Evolutionary conservation across 2,888 invertebrate species (phyloP).

Genomic region (Sphecodes monilicornis): DNA sequence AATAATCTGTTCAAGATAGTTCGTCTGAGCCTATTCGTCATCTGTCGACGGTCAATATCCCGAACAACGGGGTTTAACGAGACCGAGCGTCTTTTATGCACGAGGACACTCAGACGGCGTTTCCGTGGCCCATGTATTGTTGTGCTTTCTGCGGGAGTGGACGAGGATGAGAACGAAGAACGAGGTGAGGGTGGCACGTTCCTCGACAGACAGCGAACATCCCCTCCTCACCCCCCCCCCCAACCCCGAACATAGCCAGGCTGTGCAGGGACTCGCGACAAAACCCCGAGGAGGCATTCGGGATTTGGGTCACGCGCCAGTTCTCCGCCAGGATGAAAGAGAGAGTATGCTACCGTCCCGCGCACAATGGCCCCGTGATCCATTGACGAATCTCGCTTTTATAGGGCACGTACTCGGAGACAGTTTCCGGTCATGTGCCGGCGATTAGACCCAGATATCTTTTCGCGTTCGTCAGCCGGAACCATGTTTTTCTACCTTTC

Average conservation of each 20-base stretch:
- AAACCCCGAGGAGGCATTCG: slow-evolving; percentile 57
- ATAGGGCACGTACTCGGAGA: not conserved
- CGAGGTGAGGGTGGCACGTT: slow-evolving; percentile 19
- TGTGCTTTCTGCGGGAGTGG: slow-evolving; percentile 34
- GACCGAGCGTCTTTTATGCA: slow-evolving; percentile 48
- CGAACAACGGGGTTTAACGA: slow-evolving; percentile 61
- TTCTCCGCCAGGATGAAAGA: slow-evolving; percentile 54
- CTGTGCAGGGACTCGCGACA: slow-evolving; percentile 38
- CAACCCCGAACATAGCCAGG: not conserved
- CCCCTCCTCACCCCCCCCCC: too few relatives aligned
- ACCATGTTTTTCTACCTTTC: slow-evolving; percentile 1
- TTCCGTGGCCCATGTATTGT: slow-evolving; percentile 52
- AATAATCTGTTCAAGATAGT: not conserved
- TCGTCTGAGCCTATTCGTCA: not conserved
- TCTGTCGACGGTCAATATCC: slow-evolving; percentile 49
- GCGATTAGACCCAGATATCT: slow-evolving; percentile 27
- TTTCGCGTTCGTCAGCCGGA: slow-evolving; percentile 6
- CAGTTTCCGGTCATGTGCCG: not conserved
- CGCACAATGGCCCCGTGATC: slow-evolving; percentile 62
- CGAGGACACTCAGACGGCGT: slow-evolving; percentile 59
- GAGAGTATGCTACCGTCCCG: slow-evolving; percentile 39
- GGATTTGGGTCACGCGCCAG: slow-evolving; percentile 66
- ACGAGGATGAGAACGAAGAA: not conserved
- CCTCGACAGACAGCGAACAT: slow-evolving; percentile 47
- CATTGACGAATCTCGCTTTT: slow-evolving; percentile 64